Evolutionary conservation across 2,888 invertebrate species (phyloP), one percentile per base, ranked within the genome.

Genomic region (Thereva nobilitata): DNA sequence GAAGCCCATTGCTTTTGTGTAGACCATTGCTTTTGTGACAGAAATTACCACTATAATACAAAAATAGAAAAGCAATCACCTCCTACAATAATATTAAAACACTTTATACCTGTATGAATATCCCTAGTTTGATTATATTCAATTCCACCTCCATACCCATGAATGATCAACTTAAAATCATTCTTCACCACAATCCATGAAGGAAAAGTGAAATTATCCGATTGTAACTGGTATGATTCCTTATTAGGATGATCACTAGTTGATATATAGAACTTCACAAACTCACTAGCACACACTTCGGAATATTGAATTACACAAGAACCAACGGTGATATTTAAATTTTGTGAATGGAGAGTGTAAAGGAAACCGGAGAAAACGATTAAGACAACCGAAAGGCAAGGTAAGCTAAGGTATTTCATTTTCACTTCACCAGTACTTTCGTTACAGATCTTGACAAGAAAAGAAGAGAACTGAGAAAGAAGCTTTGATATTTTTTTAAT

Each of bases 101-200:
- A 12, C 2, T 47, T 38, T 61, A 6, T 69, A 73, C 74, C 74
- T 40, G 67, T 66, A 56, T 74, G 70, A 41, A 75, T 72, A 12
- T 70, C 70, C 59, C 74, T 76, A 1, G 77, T 78, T 12, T 79
- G 78, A 67, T 73, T 76, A 53, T 71, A 72, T 70, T 82, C 80
- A 8, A 78, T 72, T 45, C 74, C 72, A 9, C 82, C 82, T 6
- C 80, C 82, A 72, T 82, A 83, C 41, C 83, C 83, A 70, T 82
- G 82, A 35, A 82, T 72, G 5, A 75, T 70, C 37, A 75, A 42
- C 68, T 75, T 75, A 45, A 71, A 72, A 35, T 71, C 68, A 67
- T 71, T 72, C 6, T 45, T 53, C 37, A 70, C 55, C 40, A 69
- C 47, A 23, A 71, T 64, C 72, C 73, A 72, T 10, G 55, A 12